A percentile compares a stretch with the other conserved stretches of the same genome.
Evolutionary conservation across 2,888 invertebrate genomes (phyloP).

Genomic region (Acrocera orbiculus): DNA sequence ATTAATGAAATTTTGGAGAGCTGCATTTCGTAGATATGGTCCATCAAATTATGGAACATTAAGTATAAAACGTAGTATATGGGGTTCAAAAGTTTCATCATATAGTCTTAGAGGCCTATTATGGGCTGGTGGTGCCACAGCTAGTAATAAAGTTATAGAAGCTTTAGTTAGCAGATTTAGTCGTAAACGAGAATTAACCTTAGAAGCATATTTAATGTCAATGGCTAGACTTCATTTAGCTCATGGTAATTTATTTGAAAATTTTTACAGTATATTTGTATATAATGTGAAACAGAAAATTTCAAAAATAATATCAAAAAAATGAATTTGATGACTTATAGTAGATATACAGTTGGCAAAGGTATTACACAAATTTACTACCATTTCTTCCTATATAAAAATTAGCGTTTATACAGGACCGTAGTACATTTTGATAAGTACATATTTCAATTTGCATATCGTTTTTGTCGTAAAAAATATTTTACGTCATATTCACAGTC

Average conservation of each 20-base stretch:
- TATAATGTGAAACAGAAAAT: too few relatives aligned
- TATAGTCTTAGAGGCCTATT: conserved; percentile 45
- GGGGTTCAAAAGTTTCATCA: conserved; percentile 39
- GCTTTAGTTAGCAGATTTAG: conserved; percentile 49
- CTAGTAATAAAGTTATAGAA: conserved; percentile 60
- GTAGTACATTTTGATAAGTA: too few relatives aligned
- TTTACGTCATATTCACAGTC: too few relatives aligned
- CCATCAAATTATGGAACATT: conserved; percentile 11
- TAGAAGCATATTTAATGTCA: conserved; percentile 46
- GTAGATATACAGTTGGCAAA: too few relatives aligned
- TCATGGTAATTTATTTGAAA: conserved; percentile 33
- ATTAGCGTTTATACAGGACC: too few relatives aligned
- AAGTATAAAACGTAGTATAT: conserved; percentile 13
- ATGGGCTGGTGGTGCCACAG: conserved; percentile 50
- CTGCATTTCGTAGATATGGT: conserved; percentile 14
- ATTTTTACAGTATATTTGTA: too few relatives aligned
- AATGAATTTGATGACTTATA: too few relatives aligned
- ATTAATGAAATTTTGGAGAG: conserved; percentile 45
- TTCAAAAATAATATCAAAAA: too few relatives aligned
- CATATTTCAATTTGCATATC: too few relatives aligned
- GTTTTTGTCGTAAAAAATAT: too few relatives aligned
- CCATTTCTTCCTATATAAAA: too few relatives aligned
- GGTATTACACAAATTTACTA: too few relatives aligned
- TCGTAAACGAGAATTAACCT: conserved; percentile 28
- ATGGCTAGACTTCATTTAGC: conserved; percentile 44